Evolutionary conservation across 2,797 vertebrate genomes (phyloP).

Genomic region (Centropyge bicolor): DNA sequence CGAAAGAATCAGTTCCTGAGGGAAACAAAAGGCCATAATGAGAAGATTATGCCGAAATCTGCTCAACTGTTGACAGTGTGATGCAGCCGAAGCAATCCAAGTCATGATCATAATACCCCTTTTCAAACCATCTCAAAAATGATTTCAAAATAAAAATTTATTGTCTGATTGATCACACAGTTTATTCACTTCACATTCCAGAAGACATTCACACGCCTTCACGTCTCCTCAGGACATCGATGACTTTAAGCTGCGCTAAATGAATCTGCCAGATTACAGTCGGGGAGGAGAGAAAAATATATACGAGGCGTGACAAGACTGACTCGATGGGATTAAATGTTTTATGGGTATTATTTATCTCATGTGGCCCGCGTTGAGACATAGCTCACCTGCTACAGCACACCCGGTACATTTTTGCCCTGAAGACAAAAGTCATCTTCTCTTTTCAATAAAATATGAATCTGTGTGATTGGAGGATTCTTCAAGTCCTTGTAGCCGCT

Average conservation of each 20-base stretch:
- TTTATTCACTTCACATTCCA: slow-evolving; percentile 31
- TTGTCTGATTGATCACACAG: slow-evolving; percentile 33
- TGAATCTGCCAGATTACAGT: slow-evolving; percentile 62
- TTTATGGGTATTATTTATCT: slow-evolving; percentile 68
- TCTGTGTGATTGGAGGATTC: slow-evolving; percentile 26
- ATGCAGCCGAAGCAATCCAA: slow-evolving; percentile 23
- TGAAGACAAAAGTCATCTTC: slow-evolving; percentile 26
- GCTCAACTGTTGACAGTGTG: slow-evolving; percentile 38
- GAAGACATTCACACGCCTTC: slow-evolving; percentile 16
- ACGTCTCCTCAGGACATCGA: slow-evolving; percentile 30
- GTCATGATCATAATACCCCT: slow-evolving; percentile 21
- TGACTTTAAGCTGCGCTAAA: slow-evolving; percentile 58
- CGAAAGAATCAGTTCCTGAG: slow-evolving; percentile 33
- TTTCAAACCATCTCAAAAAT: slow-evolving; percentile 25
- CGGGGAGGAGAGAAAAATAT: slow-evolving; percentile 43
- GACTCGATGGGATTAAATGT: slow-evolving; percentile 71
- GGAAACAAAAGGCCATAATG: slow-evolving; percentile 47
- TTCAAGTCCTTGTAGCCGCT: slow-evolving; percentile 13
- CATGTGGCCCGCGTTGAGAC: slow-evolving; percentile 43
- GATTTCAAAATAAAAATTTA: slow-evolving; percentile 36
- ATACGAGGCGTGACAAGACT: slow-evolving; percentile 58
- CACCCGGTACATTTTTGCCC: slow-evolving; percentile 32
- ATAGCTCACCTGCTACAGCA: slow-evolving; percentile 47
- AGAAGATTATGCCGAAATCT: slow-evolving; percentile 48
- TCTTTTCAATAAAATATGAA: slow-evolving; percentile 21